Conservation (phyloP, 2,888 invertebrate species). For the Calliopum simillimum region DNA sequence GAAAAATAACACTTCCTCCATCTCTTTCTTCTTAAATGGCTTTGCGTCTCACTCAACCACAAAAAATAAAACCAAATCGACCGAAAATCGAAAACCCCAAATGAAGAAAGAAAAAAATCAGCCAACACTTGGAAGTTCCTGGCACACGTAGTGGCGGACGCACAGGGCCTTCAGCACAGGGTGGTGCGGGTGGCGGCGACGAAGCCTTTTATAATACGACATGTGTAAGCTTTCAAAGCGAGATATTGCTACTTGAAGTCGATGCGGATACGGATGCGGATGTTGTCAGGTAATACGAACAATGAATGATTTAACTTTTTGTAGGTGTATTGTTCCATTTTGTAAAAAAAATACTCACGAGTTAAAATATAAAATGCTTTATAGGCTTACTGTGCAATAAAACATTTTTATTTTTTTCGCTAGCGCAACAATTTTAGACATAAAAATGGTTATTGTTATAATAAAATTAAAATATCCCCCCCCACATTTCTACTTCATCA, state of each 20-base stretch:
- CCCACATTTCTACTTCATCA: too few relatives aligned
- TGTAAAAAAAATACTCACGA: too few relatives aligned
- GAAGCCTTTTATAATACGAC: constrained; percentile 46
- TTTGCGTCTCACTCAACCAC: not conserved
- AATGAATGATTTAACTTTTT: not conserved
- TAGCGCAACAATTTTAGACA: too few relatives aligned
- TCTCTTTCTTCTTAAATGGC: too few relatives aligned
- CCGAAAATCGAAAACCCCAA: constrained; percentile 11
- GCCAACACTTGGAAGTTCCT: not conserved
- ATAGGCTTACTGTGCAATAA: too few relatives aligned
- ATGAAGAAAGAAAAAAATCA: too few relatives aligned
- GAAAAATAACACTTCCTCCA: too few relatives aligned
- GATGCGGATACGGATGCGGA: constrained; percentile 33
- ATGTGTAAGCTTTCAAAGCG: constrained; percentile 55
- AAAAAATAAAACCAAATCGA: not conserved
- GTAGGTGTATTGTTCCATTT: too few relatives aligned
- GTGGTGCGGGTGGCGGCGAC: not conserved
- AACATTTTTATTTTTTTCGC: too few relatives aligned
- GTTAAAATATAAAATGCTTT: too few relatives aligned
- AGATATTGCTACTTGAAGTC: constrained; percentile 54
- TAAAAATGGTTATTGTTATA: too few relatives aligned
- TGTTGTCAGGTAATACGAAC: constrained; percentile 5
- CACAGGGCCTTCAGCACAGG: not conserved
- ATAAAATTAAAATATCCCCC: too few relatives aligned
- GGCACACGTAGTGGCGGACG: not conserved